These are phyloP conservation scores for Astyanax mexicanus DNA, from an alignment of 2,797 vertebrate species.

Conservation along the genomic window DNA sequence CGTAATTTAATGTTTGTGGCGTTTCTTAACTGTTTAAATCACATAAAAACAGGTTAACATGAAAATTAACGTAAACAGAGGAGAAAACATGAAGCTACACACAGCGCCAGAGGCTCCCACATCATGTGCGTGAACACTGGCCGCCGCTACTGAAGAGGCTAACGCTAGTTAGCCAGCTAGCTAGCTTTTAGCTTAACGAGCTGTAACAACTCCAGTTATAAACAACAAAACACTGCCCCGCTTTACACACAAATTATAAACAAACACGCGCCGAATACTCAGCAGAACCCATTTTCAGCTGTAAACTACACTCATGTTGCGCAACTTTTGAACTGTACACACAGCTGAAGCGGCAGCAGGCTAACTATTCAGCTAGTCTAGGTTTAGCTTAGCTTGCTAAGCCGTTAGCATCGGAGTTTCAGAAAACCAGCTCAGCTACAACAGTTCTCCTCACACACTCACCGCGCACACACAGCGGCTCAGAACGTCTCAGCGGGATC, in stretches of 20 bases:
- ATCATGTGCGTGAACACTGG: constrained; percentile 1
- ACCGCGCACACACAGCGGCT: constrained; percentile 25
- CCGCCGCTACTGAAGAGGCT: background rate
- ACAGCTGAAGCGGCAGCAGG: too few species aligned
- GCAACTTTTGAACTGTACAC: constrained; percentile 8
- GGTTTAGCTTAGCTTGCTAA: too few species aligned
- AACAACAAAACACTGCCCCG: background rate
- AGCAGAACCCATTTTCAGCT: too few species aligned
- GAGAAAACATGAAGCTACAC: background rate
- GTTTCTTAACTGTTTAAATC: too few species aligned
- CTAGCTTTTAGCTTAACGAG: background rate
- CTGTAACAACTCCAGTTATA: too few species aligned
- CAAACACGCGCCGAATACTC: background rate
- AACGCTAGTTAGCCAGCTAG: background rate
- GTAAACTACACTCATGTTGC: background rate
- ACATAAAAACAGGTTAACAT: too few species aligned
- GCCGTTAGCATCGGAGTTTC: constrained; percentile 6
- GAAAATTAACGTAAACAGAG: too few species aligned
- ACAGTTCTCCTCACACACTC: background rate
- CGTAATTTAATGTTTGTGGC: too few species aligned
- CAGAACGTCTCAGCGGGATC: background rate
- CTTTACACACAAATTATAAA: background rate
- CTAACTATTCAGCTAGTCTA: too few species aligned
- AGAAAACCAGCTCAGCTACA: background rate
- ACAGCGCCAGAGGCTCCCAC: background rate